Percentiles rank a stretch among this genome's conserved stretches.
These are phyloP conservation scores for Arizona elegans DNA, from an alignment of 2,113 vertebrate genomes.

Conservation along the genomic window DNA sequence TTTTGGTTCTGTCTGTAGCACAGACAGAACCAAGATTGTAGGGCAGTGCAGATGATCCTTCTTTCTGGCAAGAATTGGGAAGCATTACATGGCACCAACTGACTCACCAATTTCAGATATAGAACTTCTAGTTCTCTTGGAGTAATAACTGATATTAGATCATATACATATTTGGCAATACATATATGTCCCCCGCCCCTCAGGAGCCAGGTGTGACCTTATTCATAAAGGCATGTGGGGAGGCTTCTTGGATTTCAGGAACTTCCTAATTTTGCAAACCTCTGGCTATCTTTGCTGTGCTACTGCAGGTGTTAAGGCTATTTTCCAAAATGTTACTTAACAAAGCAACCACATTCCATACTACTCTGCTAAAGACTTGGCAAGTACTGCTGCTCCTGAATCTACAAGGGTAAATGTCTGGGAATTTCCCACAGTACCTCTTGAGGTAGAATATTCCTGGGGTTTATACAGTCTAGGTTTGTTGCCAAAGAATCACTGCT, in stretches of 20 bases:
- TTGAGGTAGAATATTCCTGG: background rate
- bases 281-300: background rate
- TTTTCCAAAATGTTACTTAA: constrained; percentile 15
- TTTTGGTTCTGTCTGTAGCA: background rate
- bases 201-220: constrained; percentile 29
- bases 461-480: background rate
- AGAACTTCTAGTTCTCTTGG: too few species aligned
- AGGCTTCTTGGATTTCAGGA: constrained; percentile 31
- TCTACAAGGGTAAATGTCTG: background rate
- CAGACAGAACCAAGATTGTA: background rate
- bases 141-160: background rate
- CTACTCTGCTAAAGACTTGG: background rate
- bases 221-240: background rate
- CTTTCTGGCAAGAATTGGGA: background rate
- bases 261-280: constrained; percentile 18
- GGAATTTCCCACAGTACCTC: background rate
- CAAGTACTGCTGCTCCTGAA: background rate
- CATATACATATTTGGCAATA: background rate
- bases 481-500: background rate
- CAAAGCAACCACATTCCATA: background rate
- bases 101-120: background rate
- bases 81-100: background rate
- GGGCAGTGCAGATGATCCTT: background rate
- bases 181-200: background rate
- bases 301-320: constrained; percentile 1